Percentiles rank a stretch among this genome's conserved stretches.
These are phyloP conservation scores for Tachina lurida DNA, from an alignment of 2,888 invertebrate species.

Conservation along the genomic window DNA sequence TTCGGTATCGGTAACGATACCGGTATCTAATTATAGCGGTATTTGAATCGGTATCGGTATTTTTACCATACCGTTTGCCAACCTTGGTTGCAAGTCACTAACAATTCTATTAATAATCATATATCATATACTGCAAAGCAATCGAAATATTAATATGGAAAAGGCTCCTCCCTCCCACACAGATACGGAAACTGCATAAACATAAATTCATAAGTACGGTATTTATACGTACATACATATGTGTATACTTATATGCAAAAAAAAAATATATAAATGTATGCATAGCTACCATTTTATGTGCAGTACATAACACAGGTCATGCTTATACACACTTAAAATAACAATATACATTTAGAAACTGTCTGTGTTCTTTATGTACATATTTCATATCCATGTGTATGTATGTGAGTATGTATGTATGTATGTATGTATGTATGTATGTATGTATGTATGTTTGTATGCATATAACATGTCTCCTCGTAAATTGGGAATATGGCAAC, in stretches of 20 bases:
- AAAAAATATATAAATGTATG: not conserved
- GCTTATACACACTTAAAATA: conserved; percentile 3
- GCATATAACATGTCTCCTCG: conserved; percentile 1
- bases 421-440: not conserved
- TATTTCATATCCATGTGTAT: no score
- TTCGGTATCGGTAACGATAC: no score
- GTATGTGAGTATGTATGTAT: no score
- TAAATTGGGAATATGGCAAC: conserved; percentile 62
- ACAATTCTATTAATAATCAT: conserved; percentile 52
- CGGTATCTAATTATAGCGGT: no score
- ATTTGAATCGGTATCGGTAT: no score
- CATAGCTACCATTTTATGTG: conserved; percentile 59
- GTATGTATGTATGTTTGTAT: not conserved
- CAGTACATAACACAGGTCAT: conserved; percentile 48
- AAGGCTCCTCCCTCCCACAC: conserved; percentile 66
- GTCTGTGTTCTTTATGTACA: not conserved
- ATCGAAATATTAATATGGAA: conserved; percentile 11
- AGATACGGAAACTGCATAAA: conserved; percentile 18
- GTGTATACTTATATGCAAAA: no score
- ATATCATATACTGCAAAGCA: not conserved
- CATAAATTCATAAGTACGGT: not conserved
- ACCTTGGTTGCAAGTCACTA: conserved; percentile 30
- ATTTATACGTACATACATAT: not conserved
- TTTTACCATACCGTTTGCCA: no score
- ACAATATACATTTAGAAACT: conserved; percentile 11